phyloP scores from a whole-genome alignment of 2,113 vertebrate genomes.

The Pseudorhombus dupliciocellatus region DNA sequence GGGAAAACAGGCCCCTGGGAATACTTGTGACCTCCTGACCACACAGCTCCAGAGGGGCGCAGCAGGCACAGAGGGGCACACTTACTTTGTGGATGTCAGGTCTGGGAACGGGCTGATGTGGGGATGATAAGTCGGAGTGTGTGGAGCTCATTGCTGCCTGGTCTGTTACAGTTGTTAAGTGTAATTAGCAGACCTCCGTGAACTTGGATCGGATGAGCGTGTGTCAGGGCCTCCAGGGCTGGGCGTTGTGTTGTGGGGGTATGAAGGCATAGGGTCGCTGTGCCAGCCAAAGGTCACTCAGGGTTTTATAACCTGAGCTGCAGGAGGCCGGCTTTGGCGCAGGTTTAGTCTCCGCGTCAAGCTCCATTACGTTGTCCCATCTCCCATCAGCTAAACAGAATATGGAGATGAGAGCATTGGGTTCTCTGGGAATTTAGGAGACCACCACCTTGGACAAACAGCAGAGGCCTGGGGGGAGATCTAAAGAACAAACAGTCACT shows the following conservation, averaged over 20 bases:
- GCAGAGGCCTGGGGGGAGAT: slow-evolving; percentile 16
- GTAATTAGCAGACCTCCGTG: slow-evolving; percentile 20
- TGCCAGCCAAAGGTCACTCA: slow-evolving; percentile 11
- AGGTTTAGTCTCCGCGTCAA: background rate
- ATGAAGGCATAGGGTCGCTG: background rate
- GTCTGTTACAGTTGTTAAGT: background rate
- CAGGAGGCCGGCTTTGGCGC: background rate
- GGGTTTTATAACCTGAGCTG: background rate
- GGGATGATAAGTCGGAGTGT: slow-evolving; percentile 15
- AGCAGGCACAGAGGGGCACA: slow-evolving; percentile 42
- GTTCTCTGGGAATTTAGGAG: slow-evolving; percentile 17
- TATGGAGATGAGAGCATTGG: slow-evolving; percentile 10
- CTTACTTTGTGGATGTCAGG: slow-evolving; percentile 46
- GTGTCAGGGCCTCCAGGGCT: slow-evolving; percentile 10
- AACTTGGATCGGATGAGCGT: slow-evolving; percentile 10
- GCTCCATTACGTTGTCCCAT: background rate
- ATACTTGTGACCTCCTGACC: slow-evolving; percentile 52
- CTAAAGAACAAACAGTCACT: slow-evolving; percentile 63
- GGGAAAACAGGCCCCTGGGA: slow-evolving; percentile 60
- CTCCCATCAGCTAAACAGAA: background rate
- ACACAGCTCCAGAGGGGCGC: slow-evolving; percentile 41
- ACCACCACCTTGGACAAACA: slow-evolving; percentile 59
- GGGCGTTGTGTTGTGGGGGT: slow-evolving; percentile 14
- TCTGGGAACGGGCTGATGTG: slow-evolving; percentile 58
- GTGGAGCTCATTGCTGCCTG: background rate